These are phyloP conservation scores for Timandra comae DNA, from an alignment of 2,888 invertebrate species.

Conservation along the genomic window DNA sequence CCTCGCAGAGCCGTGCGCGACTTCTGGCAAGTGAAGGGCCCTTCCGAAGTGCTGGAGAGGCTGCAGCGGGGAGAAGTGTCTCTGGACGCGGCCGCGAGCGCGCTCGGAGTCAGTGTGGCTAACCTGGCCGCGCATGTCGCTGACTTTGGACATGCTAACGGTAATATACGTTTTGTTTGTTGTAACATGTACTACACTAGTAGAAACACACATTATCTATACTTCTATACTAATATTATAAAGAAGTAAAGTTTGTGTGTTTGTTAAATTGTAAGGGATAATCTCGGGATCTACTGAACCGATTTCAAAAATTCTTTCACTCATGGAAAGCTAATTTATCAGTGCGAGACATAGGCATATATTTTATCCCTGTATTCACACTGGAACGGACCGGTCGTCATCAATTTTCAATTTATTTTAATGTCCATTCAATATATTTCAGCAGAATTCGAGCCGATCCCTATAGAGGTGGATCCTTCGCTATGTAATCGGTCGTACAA, in stretches of 20 bases:
- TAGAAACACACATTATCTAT: constrained; percentile 17
- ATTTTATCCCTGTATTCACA: too few species aligned
- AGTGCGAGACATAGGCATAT: too few species aligned
- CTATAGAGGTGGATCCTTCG: constrained; percentile 55
- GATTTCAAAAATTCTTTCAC: too few species aligned
- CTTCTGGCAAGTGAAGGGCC: constrained; percentile 87
- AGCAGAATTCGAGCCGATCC: constrained; percentile 58
- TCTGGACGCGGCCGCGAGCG: constrained; percentile 83
- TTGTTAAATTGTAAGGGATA: too few species aligned
- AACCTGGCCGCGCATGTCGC: constrained; percentile 82
- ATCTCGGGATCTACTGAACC: too few species aligned
- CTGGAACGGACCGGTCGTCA: not conserved
- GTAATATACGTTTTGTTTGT: too few species aligned
- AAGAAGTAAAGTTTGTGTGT: too few species aligned
- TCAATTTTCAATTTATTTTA: not conserved
- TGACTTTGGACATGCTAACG: constrained; percentile 35
- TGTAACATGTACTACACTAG: too few species aligned
- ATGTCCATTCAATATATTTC: too few species aligned
- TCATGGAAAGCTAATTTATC: too few species aligned
- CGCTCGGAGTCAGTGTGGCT: constrained; percentile 84
- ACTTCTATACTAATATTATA: too few species aligned
- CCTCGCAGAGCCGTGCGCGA: constrained; percentile 76
- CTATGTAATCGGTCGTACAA: constrained; percentile 38
- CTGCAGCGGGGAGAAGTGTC: constrained; percentile 84
- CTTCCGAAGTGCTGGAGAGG: constrained; percentile 83